Base-by-base conservation (phyloP, 2,797 vertebrate genomes). In the Antennarius maculatus region DNA sequence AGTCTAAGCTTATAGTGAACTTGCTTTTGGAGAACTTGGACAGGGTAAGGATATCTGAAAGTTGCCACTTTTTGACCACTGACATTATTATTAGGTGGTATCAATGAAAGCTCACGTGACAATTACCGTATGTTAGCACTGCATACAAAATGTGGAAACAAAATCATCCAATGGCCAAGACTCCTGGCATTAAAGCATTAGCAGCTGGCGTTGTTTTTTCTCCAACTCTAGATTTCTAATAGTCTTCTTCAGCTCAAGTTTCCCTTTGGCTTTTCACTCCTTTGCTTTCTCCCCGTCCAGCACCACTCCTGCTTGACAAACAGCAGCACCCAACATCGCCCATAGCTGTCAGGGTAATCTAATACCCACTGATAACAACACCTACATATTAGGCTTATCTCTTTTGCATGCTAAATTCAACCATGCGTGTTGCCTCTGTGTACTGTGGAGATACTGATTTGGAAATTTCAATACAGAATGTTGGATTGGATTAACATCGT, bases 221-320 rank as follows among this genome's bases (percentile, higher is more conserved):
- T n/a, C n/a, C 1, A 0, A 51, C 6, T 57, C 12, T 23, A 15
- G n/a, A 15, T 48, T 49, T 55, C 10, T 7, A 23, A 6, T 18
- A 34, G 53, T 59, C 53, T 47, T 7, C 16, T 6, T 28, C 15
- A 7, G 6, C 8, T 54, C 17, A 53, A 43, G 45, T 43, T 43
- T 58, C 1, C 12, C 6, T 43, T 6, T 31, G 8, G 8, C 23
- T 28, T 46, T 56, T 59, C 14, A 1, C 15, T 47, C 2, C 13
- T 63, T 2, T 0, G 18, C 29, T 42, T 52, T 48, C 59, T 57
- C 42, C 23, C 10, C 31, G 8, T 61, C 51, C 34, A 61, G 47
- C 51, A 59, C 59, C 72, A 56, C 75, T 72, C 75, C 81, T 76
- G 29, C 23, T 67, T 72, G 47, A 59, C 69, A 83, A 83, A 83